Evolutionary conservation across 2,888 invertebrate genomes (phyloP).

Genomic region (Lasioglossum oenotherae): DNA sequence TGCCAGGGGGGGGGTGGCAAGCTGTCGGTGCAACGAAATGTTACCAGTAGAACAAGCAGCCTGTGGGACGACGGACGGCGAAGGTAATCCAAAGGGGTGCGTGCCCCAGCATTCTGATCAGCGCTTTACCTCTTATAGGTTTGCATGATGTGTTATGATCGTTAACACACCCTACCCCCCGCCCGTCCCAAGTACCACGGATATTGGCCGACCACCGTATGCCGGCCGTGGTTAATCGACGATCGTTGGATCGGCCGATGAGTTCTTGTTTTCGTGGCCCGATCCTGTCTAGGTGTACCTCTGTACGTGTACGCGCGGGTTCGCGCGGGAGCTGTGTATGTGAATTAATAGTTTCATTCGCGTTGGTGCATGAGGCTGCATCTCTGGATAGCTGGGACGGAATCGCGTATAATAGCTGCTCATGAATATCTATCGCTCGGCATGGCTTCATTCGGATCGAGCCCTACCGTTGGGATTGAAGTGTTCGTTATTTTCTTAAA

Average conservation of each 20-base stretch:
- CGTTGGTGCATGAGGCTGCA: constrained; percentile 8
- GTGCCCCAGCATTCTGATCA: constrained; percentile 79
- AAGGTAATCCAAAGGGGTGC: constrained; percentile 77
- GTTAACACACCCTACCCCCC: constrained; percentile 68
- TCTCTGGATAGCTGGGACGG: constrained; percentile 5
- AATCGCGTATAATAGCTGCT: constrained; percentile 13
- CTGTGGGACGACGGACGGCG: constrained; percentile 67
- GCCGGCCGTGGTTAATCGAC: constrained; percentile 46
- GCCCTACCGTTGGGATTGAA: background rate
- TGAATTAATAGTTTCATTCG: constrained; percentile 27
- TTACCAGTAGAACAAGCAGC: constrained; percentile 49
- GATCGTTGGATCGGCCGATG: constrained; percentile 46
- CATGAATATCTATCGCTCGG: constrained; percentile 10
- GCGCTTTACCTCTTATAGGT: constrained; percentile 76
- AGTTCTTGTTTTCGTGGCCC: constrained; percentile 37
- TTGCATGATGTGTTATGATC: constrained; percentile 76
- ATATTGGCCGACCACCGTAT: constrained; percentile 49
- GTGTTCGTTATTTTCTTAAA: constrained; percentile 9
- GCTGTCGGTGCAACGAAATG: constrained; percentile 67
- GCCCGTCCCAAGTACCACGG: constrained; percentile 40
- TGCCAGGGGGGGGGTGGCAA: constrained; percentile 33
- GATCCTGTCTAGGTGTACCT: background rate
- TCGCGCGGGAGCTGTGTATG: background rate
- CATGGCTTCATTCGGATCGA: constrained; percentile 8
- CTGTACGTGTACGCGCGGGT: background rate